Base-by-base conservation (phyloP, 2,113 vertebrate species). In the Lagenorhynchus albirostris region DNA sequence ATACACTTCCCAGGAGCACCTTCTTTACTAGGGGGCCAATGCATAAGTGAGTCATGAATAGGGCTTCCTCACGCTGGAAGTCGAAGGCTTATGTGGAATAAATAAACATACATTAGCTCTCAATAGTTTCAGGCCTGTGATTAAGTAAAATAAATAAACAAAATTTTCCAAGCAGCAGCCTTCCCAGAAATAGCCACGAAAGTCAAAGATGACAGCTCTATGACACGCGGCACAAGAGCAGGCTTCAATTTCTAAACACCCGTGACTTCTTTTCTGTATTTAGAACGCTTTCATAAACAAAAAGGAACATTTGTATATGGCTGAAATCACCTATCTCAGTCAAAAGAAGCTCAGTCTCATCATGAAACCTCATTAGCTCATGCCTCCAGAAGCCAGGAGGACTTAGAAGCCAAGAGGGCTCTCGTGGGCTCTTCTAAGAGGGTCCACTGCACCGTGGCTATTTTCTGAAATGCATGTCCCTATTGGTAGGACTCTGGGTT, bases 291-390 rank as follows among this genome's bases (percentile, higher is more conserved):
- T 90, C 38, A 87, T 68, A 96, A 96, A 79, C 73, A 77, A n/a
- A 88, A 53, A 31, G 1, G 8, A 92, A n/a, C 41, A 86, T 74
- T 68, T 91, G 89, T 73, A 84, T 71, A 83, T 71, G 44, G 20
- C n/a, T 68, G 17, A 70, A 67, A 50, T 85, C 36, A 89, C 21
- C 50, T 70, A 38, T 60, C 20, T 58, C 41, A 6, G 74, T 94
- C 92, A 87, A 92, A 96, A 96, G 96, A 97, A 92, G 50, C 47
- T 92, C 58, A 58, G 23, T 55, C 55, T 86, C 62, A 89, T 58
- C 33, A 90, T 47, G 68, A 92, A 94, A 81, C 12, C 65, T 93
- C 77, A 84, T 90, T 95, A 95, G 55, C 6, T 91, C 25, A 7
- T 20, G 70, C n/a, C 92, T 95, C 70, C 73, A 31, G 73, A 80